phyloP scores from a whole-genome alignment of 2,113 vertebrate species.

The Mesitornis unicolor region DNA sequence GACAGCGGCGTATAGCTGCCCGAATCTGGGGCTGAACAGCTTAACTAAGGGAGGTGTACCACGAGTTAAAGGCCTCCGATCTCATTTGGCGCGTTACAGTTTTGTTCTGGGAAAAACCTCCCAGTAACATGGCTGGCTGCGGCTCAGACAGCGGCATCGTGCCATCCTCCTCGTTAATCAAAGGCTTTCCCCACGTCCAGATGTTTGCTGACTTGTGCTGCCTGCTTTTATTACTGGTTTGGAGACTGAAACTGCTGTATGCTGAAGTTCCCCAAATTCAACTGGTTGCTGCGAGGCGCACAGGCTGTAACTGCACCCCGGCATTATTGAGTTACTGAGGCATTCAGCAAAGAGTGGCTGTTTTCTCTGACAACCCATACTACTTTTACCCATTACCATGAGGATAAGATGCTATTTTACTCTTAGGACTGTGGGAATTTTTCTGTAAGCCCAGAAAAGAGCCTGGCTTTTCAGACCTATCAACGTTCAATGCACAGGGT shows the following conservation, averaged over 20 bases:
- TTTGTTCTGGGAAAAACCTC: neutral
- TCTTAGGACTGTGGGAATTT: constrained; percentile 7
- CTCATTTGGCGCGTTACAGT: neutral
- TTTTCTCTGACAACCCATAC: neutral
- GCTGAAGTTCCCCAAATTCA: neutral
- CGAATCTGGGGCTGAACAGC: neutral
- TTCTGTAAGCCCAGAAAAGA: neutral
- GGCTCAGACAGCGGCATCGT: neutral
- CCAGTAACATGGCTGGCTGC: constrained; percentile 16
- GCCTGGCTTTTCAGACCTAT: neutral
- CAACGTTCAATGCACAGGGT: neutral
- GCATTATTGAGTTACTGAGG: neutral
- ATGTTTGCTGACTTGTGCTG: constrained; percentile 47
- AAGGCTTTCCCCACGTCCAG: neutral
- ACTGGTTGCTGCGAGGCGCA: neutral
- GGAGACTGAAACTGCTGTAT: neutral
- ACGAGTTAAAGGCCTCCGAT: neutral
- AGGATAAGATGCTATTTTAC: neutral
- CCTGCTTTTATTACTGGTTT: constrained; percentile 10
- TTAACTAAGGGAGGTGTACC: neutral
- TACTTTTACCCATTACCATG: neutral
- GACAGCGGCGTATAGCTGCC: neutral
- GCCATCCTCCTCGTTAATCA: constrained; percentile 37
- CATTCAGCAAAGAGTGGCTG: neutral
- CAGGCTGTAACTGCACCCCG: neutral